Base-by-base conservation (phyloP, 2,113 vertebrate genomes). In the Dendrocopos noguchii region DNA sequence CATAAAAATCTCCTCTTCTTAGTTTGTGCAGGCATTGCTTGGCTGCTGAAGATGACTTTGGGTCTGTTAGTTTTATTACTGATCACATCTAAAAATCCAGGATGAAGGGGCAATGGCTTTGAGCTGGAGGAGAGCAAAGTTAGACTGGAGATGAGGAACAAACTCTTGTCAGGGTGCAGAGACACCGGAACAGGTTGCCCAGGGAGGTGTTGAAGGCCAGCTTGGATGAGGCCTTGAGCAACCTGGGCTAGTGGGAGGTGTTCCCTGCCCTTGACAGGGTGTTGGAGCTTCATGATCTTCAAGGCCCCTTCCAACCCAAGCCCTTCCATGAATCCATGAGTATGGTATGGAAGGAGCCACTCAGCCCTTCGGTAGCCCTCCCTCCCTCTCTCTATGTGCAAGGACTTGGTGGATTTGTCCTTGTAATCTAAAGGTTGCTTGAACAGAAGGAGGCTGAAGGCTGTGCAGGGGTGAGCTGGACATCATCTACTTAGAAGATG, bases 401-500 rank as follows among this genome's bases (percentile, higher is more conserved):
- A 70, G 72, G 64, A 5, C 64, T 29, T 7, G 53, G 34, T 57
- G 90, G 46, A 42, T 90, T 90, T 71, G 19, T 64, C 78, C 55
- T 46, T 63, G n/a, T 44, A 4, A 46, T 81, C 57, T 2, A 5
- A 57, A 22, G 25, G 28, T 25, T 19, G 28, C 24, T 64, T 11
- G 46, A 55, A 8, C 82, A 16, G 0, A 0, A 31, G 47, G 63
- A 50, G 28, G 39, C 15, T 76, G 0, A 24, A 74, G 68, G 52
- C 7, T 12, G 14, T 53, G 78, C 77, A 68, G 77, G 39, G 34
- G 16, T 44, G 56, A 55, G 0, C 1, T 2, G 0, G 70, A 8
- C 29, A 15, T 50, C 56, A 9, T 21, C 3, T 11, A 14, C 29
- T 46, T 67, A 8, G 2, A 10, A 8, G 29, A 1, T 8, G 50